These are phyloP conservation scores for Antitype chi DNA, from an alignment of 2,888 invertebrate species.

Conservation along the genomic window DNA sequence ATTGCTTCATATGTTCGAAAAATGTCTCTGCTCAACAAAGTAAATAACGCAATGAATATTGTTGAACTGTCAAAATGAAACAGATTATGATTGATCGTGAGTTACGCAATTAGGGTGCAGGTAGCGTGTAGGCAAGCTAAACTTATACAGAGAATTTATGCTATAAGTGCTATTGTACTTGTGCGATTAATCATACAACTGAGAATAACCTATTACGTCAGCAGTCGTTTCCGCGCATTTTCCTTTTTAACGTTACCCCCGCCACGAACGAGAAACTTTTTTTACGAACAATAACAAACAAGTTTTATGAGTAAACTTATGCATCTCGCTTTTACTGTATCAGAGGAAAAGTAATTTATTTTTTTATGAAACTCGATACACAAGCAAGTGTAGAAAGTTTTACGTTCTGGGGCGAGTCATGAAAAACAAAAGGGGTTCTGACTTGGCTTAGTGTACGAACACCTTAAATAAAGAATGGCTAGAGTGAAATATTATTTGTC, in stretches of 20 bases:
- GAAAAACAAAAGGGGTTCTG: neutral
- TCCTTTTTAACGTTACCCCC: neutral
- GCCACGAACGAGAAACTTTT: neutral
- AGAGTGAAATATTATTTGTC: neutral
- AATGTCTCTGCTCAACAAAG: too few relatives aligned
- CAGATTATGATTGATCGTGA: too few relatives aligned
- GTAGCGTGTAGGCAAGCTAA: neutral
- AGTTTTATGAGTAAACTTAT: conserved; percentile 54
- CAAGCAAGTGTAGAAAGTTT: conserved; percentile 20
- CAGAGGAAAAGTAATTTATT: conserved; percentile 18
- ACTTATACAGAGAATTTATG: neutral
- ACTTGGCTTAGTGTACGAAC: neutral
- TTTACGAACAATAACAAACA: conserved; percentile 6
- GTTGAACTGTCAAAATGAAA: too few relatives aligned
- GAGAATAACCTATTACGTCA: neutral
- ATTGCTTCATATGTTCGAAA: too few relatives aligned
- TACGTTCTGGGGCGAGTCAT: neutral
- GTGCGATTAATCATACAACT: neutral
- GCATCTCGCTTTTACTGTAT: conserved; percentile 22
- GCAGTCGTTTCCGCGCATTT: neutral
- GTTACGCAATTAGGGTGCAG: too few relatives aligned
- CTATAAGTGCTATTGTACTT: too few relatives aligned
- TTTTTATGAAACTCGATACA: conserved; percentile 23
- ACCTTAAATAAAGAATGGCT: neutral
- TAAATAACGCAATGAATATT: too few relatives aligned